Evolutionary conservation across 2,113 vertebrate species (phyloP), one percentile per base, ranked within the genome.

Genomic region (Brachypodius melanocephalos): DNA sequence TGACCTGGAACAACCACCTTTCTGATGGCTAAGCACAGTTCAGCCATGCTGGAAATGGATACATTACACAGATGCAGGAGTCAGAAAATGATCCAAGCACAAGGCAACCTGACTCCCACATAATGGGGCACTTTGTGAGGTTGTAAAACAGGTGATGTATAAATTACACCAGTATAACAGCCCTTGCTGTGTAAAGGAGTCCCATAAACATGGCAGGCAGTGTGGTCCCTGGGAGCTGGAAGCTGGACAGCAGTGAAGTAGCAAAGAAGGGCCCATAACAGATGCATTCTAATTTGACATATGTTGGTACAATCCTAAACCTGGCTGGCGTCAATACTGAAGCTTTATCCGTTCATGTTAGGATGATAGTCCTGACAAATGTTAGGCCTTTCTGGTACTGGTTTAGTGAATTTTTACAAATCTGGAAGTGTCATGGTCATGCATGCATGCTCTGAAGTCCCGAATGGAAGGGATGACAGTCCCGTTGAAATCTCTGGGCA

Each of bases 401-500:
- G 13, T 38, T 91, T 84, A 69, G 25, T 17, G 22, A 29, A 34
- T 29, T 90, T 85, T 88, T 81, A 83, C 55, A 74, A 89, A 66
- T 90, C 78, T 86, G 57, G 10, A 73, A 63, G n/a, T 72, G 49
- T 82, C 55, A 22, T 26, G 66, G 77, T 62, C 85, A 52, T 49
- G 51, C 14, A 42, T 32, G 42, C 12, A 43, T 32, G 48, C n/a
- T 85, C 58, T 75, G 69, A 78, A 89, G 52, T 79, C 54, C 63
- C 29, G 15, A 96, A 69, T 20, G 46, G 49, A 88, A 89, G 43
- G 65, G 16, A 43, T 85, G 81, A 94, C 77, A 82, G 77, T 67
- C 48, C 40, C 0, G 24, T 63, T 96, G 95, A 93, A 94, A 87
- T 95, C 51, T 89, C 91, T 93, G 90, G 69, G 84, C 89, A 89